Conservation (phyloP, 2,113 vertebrate species). For the Scophthalmus maximus region DNA sequence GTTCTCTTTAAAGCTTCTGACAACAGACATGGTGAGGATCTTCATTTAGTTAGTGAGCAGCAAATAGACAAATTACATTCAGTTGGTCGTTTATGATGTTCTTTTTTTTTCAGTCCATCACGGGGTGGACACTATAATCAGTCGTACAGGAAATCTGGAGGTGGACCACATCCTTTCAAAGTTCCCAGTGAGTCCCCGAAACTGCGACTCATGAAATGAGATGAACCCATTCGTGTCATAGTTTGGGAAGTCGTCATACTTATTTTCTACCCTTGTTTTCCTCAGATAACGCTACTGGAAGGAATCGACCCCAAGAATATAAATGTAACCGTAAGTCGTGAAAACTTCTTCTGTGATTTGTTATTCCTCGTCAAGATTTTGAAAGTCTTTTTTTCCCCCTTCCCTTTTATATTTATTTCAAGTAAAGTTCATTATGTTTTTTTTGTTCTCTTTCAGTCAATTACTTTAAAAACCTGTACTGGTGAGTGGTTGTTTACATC, state of each 20-base stretch:
- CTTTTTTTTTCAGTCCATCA: conserved; percentile 2
- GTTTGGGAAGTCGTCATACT: not conserved
- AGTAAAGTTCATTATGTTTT: not conserved
- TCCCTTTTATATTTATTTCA: not conserved
- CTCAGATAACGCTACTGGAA: conserved; percentile 12
- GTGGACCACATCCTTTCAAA: accelerated
- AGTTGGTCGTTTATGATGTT: not conserved
- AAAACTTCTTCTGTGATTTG: not conserved
- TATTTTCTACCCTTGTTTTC: not conserved
- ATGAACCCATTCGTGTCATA: not conserved
- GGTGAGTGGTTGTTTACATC: conserved; percentile 41
- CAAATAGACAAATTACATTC: not conserved
- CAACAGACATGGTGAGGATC: conserved; percentile 32
- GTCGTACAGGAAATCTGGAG: accelerated
- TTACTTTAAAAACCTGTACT: not conserved
- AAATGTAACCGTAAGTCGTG: conserved; percentile 28
- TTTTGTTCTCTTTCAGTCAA: conserved; percentile 19
- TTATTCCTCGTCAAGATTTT: too few relatives aligned
- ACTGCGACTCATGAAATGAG: not conserved
- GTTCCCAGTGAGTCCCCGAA: conserved; percentile 29
- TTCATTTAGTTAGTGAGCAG: not conserved
- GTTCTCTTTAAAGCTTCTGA: conserved; percentile 31
- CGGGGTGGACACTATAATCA: accelerated
- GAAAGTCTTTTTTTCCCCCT: not conserved
- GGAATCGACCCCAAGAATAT: not conserved